Evolutionary conservation across 2,797 vertebrate species (phyloP), one percentile per base, ranked within the genome.

Genomic region (Dendrocincla tyrannina): DNA sequence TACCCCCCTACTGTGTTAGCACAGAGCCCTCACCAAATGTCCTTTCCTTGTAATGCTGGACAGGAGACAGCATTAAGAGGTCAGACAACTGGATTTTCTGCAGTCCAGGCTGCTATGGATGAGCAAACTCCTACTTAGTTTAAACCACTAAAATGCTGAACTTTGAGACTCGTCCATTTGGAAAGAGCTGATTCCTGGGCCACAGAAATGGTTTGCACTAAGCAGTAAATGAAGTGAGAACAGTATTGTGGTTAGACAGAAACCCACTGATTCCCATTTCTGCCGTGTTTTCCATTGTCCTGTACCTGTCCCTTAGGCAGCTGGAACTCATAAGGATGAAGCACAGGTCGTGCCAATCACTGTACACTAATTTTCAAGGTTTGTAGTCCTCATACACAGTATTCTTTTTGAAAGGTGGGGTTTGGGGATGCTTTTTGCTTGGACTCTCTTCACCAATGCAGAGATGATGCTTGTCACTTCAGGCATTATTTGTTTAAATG

Each of bases 191-290:
- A 59, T 93, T 95, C 92, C 85, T 9, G 13, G 59, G 64, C 83
- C 85, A 60, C 72, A 94, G 84, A 86, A 95, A 60, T 85, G 86
- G 69, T 83, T 94, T 93, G 86, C 88, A 89, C 90, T 95, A 95
- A 89, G 94, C 85, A 95, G 94, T 58, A 96, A 95, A 96, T 94
- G 93, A 94, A 95, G 87, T 96, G 85, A 93, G 89, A 92, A 93
- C 39, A 76, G 79, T 84, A 44, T 11, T 72, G 75, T 87, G 85
- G 60, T 84, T 72, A 94, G 89, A 68, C 67, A 83, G 68, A 87
- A 78, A 72, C 25, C 49, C 84, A 91, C 47, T 89, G 88, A 92
- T 91, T 89, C 64, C 33, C 5, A 0, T 89, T 91, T 77, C 58
- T 82, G 60, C 68, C 27, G 47, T 56, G 74, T 78, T 86, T 90